These are phyloP conservation scores for Gonocerus acuteangulatus DNA, from an alignment of 2,888 invertebrate species.

Conservation along the genomic window DNA sequence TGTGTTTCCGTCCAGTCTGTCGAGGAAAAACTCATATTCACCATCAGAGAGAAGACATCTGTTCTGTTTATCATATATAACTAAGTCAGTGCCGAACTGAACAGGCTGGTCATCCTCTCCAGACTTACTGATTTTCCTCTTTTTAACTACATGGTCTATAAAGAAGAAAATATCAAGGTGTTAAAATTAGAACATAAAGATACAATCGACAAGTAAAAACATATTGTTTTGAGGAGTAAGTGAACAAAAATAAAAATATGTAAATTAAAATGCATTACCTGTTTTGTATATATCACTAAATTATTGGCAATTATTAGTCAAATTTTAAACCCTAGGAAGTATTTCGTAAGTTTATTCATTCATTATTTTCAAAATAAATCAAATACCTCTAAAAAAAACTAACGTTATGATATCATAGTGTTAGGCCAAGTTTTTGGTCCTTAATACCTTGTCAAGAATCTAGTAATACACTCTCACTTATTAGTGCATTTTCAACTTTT, in stretches of 20 bases:
- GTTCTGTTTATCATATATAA: slow-evolving; percentile 83
- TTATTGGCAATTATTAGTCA: too few species aligned
- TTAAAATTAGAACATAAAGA: not conserved
- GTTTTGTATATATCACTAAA: slow-evolving; percentile 6
- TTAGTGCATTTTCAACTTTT: too few species aligned
- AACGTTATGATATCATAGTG: too few species aligned
- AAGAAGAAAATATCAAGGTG: not conserved
- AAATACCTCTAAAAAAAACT: too few species aligned
- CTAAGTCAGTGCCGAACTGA: slow-evolving; percentile 69
- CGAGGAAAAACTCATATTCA: slow-evolving; percentile 80
- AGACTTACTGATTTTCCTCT: slow-evolving; percentile 32
- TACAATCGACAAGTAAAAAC: not conserved
- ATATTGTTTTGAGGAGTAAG: not conserved
- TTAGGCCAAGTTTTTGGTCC: too few species aligned
- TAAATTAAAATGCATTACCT: not conserved
- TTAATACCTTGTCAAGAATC: too few species aligned
- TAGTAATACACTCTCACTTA: too few species aligned
- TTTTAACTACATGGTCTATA: slow-evolving; percentile 35
- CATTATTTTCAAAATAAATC: too few species aligned
- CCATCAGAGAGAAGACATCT: slow-evolving; percentile 80
- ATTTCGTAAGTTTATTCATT: too few species aligned
- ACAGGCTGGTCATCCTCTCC: slow-evolving; percentile 30
- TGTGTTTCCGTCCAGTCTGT: slow-evolving; percentile 52
- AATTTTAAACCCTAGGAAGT: too few species aligned
- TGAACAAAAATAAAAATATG: not conserved